A percentile compares a stretch with the other conserved stretches of the same genome.
These are phyloP conservation scores for Phalloptychus januarius DNA, from an alignment of 2,797 vertebrate genomes.

Conservation along the genomic window DNA sequence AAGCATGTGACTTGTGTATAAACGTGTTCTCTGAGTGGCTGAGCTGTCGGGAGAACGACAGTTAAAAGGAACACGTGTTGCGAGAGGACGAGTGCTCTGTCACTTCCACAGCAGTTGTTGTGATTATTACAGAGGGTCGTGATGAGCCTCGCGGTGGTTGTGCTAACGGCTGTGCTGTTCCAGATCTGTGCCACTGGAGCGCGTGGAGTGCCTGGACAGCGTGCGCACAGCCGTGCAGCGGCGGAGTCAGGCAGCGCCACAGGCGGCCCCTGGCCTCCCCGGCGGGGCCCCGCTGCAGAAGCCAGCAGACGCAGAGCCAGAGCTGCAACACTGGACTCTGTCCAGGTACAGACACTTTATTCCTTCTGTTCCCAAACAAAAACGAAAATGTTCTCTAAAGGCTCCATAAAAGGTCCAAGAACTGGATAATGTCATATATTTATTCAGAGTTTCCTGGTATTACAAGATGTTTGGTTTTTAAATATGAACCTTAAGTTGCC, in stretches of 20 bases:
- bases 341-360: conserved; percentile 78
- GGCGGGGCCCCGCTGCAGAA: conserved; percentile 69
- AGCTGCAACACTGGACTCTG: conserved; percentile 87
- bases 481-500: no score
- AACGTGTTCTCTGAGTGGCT: neutral
- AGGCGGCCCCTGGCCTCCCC: conserved; percentile 66
- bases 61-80: neutral
- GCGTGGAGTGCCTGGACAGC: conserved; percentile 87
- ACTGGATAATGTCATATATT: no score
- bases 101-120: neutral
- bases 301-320: conserved; percentile 84
- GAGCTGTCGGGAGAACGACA: neutral
- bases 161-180: neutral
- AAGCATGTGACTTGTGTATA: neutral
- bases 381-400: neutral
- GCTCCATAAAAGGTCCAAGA: neutral
- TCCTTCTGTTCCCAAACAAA: neutral
- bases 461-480: no score
- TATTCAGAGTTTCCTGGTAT: no score
- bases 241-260: conserved; percentile 84
- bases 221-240: conserved; percentile 87
- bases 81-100: neutral
- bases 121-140: conserved; percentile 20
- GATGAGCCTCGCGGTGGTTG: conserved; percentile 10
- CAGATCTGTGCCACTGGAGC: conserved; percentile 88